Evolutionary conservation across 2,888 invertebrate species (phyloP), one percentile per base, ranked within the genome.

Genomic region (Plagiodera versicolora): DNA sequence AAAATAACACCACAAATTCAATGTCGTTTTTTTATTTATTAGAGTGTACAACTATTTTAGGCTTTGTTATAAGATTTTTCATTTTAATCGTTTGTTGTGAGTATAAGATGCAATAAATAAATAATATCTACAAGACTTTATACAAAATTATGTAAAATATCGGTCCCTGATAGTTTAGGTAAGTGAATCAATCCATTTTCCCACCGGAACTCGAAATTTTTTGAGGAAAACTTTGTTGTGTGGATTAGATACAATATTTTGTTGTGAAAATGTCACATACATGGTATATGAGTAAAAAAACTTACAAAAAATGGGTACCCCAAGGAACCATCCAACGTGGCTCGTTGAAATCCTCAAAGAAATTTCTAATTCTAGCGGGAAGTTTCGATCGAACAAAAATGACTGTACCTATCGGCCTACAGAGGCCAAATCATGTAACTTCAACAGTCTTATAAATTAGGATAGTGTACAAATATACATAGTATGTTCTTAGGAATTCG

Each of bases 91-190:
- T 62, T 80, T 80, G 80, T 80, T 80, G 80, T 80, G 80, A 80
- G 80, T 79, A 79, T 77, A 79, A 80, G 80, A 80, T 79, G 79
- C 77, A 75, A 79, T 79, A 79, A 80, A 79, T 78, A 78, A 79
- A 75, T 78, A 78, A 77, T 77, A 76, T 80, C 77, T 80, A 80
- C 79, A 80, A 78, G 77, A 76, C 76, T 80, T 80, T 79, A 77
- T 79, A 79, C 78, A 79, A 74, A 75, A 75, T 74, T 73, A 75
- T 76, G 72, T 72, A 76, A 75, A 75, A 73, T 69, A 72, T 78
- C 78, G 79, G 78, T 79, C 79, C 79, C 78, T 79, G 78, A 79
- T 77, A 72, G 75, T 72, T 68, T 70, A 68, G 71, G 71, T 70
- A 72, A 66, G 60, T 45, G 17, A 20, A 9, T 47, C 54, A 65